Conservation (phyloP, 2,113 vertebrate genomes). For the Mesitornis unicolor region DNA sequence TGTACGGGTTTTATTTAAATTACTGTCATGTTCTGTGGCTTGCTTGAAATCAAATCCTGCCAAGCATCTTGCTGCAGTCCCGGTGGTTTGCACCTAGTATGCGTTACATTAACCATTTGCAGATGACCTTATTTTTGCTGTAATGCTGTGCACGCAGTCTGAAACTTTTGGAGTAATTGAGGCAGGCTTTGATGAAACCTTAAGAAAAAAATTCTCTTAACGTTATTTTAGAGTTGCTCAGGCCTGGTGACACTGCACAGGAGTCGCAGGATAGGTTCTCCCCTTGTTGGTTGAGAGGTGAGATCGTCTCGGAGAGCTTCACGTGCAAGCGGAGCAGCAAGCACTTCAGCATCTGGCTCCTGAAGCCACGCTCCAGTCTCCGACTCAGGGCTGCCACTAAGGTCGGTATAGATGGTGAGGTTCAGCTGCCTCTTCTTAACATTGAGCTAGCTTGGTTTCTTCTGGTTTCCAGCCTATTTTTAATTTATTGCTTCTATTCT, state of each 20-base stretch:
- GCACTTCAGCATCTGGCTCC: background rate
- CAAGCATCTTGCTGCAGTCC: background rate
- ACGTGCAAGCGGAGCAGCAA: rapidly evolving
- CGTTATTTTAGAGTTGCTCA: rapidly evolving
- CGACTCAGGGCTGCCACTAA: background rate
- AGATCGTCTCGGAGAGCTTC: background rate
- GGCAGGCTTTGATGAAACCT: background rate
- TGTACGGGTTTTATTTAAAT: background rate
- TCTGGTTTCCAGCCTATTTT: background rate
- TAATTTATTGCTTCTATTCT: background rate
- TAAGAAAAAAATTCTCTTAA: background rate
- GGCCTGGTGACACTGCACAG: rapidly evolving
- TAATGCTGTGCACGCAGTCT: background rate
- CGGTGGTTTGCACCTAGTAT: background rate
- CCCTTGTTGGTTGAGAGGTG: background rate
- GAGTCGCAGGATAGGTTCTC: rapidly evolving
- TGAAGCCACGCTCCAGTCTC: background rate
- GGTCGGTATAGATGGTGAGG: background rate
- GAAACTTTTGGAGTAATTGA: background rate
- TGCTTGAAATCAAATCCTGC: background rate
- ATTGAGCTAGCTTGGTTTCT: background rate
- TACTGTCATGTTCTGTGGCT: background rate
- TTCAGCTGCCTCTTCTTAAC: background rate
- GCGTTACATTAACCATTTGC: background rate
- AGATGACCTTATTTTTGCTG: background rate